Evolutionary conservation across 2,113 vertebrate species (phyloP).

Genomic region (Periophthalmus modestus): DNA sequence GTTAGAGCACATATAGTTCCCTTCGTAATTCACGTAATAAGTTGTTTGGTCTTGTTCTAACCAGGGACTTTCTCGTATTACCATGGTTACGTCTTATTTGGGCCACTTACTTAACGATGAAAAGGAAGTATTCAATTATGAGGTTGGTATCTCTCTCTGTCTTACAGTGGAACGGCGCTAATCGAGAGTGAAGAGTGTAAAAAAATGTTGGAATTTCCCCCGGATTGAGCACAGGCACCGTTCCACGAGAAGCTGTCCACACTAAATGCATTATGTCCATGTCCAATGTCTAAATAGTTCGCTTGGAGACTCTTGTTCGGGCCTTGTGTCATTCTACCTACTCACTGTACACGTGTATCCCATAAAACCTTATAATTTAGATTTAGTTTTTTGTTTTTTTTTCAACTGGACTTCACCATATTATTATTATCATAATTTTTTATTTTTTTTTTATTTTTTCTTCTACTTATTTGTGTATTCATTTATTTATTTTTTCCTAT

Average conservation of each 20-base stretch:
- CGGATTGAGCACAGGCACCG: background rate
- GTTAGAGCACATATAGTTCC: too few relatives aligned
- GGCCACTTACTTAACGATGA: background rate
- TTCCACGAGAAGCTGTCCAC: background rate
- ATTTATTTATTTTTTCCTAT: too few relatives aligned
- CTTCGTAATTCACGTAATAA: background rate
- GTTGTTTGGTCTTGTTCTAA: background rate
- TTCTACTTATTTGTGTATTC: too few relatives aligned
- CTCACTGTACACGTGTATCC: background rate
- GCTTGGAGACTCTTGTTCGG: background rate
- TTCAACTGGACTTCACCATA: too few relatives aligned
- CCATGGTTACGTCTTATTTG: background rate
- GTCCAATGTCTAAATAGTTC: background rate
- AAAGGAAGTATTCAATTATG: background rate
- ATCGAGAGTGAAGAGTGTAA: constrained; percentile 2
- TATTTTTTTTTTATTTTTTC: too few relatives aligned
- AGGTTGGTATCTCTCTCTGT: too few relatives aligned
- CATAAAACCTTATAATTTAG: background rate
- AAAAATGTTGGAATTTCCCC: constrained; percentile 17
- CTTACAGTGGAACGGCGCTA: background rate
- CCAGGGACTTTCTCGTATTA: background rate
- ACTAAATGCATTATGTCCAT: constrained; percentile 18
- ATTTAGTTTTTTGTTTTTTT: too few relatives aligned
- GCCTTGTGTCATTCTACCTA: too few relatives aligned
- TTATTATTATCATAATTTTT: too few relatives aligned